A percentile compares a stretch with the other conserved stretches of the same genome.
phyloP scores from a whole-genome alignment of 2,888 invertebrate species.

The Eilema griseolum region DNA sequence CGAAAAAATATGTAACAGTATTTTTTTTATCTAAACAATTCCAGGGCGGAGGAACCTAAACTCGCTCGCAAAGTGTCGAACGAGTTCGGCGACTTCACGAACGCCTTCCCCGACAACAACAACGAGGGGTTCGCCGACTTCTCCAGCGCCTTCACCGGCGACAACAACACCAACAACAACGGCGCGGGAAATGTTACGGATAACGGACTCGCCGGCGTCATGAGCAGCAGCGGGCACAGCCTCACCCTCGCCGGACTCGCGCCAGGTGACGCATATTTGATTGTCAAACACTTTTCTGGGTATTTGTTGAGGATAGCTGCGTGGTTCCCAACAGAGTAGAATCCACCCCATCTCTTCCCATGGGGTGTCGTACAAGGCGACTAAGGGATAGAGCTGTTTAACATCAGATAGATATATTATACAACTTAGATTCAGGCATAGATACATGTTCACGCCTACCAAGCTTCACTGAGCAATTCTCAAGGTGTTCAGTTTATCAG shows the following conservation, averaged over 20 bases:
- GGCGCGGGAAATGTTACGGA: background rate
- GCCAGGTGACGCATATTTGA: slow-evolving; percentile 7
- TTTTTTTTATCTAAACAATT: slow-evolving; percentile 17
- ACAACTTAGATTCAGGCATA: no score
- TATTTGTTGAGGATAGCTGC: no score
- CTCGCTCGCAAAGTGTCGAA: slow-evolving; percentile 43
- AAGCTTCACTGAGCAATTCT: no score
- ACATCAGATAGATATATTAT: no score
- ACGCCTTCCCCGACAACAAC: slow-evolving; percentile 86
- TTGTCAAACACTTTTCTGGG: no score
- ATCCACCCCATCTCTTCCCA: no score
- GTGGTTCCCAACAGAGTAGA: no score
- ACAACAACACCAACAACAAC: slow-evolving; percentile 19
- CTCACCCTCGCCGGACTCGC: slow-evolving; percentile 12
- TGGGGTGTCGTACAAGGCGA: no score
- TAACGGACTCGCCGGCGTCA: slow-evolving; percentile 15
- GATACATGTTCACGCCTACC: no score
- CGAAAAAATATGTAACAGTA: no score
- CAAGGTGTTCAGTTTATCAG: no score
- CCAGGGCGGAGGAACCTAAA: slow-evolving; percentile 75
- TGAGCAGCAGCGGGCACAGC: slow-evolving; percentile 20
- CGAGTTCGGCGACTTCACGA: slow-evolving; percentile 93
- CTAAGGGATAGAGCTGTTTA: no score
- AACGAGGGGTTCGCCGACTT: slow-evolving; percentile 94
- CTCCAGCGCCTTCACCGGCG: slow-evolving; percentile 88